Conservation (phyloP, 2,113 vertebrate genomes). For the Centropristis striata region DNA sequence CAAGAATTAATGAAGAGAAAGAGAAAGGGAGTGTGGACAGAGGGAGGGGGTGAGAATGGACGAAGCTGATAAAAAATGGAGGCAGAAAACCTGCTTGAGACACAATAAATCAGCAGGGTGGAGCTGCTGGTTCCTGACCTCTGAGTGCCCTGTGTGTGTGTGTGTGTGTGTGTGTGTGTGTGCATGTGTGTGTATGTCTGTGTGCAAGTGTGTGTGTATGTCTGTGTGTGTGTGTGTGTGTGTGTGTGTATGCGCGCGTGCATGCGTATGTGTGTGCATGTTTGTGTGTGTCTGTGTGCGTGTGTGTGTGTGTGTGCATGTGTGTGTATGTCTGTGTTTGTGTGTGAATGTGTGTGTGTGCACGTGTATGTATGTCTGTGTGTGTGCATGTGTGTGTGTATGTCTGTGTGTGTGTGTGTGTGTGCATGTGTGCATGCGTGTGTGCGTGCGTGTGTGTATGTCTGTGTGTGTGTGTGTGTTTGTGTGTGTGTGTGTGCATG, state of each 20-base stretch:
- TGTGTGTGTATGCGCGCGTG: too few relatives aligned
- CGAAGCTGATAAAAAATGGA: slow-evolving; percentile 19
- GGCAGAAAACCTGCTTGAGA: neutral
- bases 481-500: too few relatives aligned
- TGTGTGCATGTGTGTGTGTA: too few relatives aligned
- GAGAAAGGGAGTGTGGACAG: neutral
- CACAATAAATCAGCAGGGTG: slow-evolving; percentile 28
- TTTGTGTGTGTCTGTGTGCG: neutral
- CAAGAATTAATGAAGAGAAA: neutral
- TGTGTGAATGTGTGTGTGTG: too few relatives aligned
- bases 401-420: neutral
- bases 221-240: slow-evolving; percentile 1
- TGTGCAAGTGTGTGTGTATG: too few relatives aligned
- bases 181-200: slow-evolving; percentile 6
- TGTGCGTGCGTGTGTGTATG: neutral
- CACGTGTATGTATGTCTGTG: too few relatives aligned
- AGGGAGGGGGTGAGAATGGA: neutral
- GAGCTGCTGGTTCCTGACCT: slow-evolving; percentile 19
- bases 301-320: too few relatives aligned
- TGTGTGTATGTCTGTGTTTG: too few relatives aligned
- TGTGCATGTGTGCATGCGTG: neutral
- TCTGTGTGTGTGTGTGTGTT: neutral
- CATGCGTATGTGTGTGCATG: neutral
- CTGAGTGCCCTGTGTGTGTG: neutral
- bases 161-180: neutral